A percentile compares a stretch with the other conserved stretches of the same genome.
phyloP scores from a whole-genome alignment of 2,113 vertebrate species.

The Sturnira hondurensis region DNA sequence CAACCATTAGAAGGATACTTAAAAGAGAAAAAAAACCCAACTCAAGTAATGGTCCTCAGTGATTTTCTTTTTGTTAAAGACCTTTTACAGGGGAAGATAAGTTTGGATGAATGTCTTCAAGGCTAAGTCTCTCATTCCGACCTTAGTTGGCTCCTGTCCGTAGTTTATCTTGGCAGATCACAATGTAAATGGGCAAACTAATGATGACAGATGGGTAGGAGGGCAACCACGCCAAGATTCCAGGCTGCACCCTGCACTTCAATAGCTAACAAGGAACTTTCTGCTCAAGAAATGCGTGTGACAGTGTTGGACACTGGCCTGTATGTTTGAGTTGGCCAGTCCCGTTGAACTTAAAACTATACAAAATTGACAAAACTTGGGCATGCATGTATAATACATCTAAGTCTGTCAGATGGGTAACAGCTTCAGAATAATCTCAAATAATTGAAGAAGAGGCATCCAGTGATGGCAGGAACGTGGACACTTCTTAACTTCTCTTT shows the following conservation, averaged over 20 bases:
- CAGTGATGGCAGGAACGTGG: not conserved
- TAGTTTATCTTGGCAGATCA: constrained; percentile 31
- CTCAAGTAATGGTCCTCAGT: not conserved
- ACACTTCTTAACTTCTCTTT: constrained; percentile 17
- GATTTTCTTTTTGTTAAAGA: not conserved
- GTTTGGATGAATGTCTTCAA: not conserved
- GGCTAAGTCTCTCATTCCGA: constrained; percentile 9
- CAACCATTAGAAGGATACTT: not conserved
- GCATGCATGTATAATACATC: not conserved
- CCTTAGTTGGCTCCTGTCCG: not conserved
- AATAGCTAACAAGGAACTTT: not conserved
- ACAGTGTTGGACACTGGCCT: not conserved
- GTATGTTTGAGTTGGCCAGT: not conserved
- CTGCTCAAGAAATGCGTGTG: not conserved
- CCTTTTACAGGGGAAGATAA: not conserved
- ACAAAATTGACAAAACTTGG: not conserved
- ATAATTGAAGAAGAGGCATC: not conserved
- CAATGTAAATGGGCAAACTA: not conserved
- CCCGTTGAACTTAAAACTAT: not conserved
- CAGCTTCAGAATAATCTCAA: constrained; percentile 16
- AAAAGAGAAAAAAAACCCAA: not conserved
- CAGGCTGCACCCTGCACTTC: not conserved
- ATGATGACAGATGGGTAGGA: constrained; percentile 48
- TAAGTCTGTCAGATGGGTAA: not conserved
- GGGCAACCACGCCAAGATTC: not conserved